phyloP scores from a whole-genome alignment of 2,888 invertebrate genomes.

The Syrphus vitripennis region DNA sequence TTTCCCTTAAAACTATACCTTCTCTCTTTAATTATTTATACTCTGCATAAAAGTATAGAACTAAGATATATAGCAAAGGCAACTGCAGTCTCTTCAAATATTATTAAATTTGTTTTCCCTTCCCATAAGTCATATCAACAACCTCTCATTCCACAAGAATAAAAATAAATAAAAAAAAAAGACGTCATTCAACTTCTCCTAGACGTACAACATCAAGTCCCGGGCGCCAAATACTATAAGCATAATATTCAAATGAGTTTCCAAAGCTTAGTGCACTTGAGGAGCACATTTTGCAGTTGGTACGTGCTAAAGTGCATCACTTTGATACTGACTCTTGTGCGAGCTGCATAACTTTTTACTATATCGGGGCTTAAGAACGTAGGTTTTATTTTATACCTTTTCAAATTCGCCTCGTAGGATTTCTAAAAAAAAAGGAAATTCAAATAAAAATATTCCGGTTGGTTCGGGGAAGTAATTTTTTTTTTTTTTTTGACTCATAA shows the following conservation, averaged over 20 bases:
- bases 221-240: conserved; percentile 37
- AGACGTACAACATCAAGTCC: background rate
- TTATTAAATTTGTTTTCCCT: background rate
- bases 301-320: conserved; percentile 64
- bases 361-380: background rate
- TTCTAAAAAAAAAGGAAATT: background rate
- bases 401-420: background rate
- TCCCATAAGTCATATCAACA: background rate
- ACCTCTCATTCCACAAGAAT: background rate
- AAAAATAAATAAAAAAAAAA: background rate
- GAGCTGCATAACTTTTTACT: background rate
- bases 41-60: conserved; percentile 22
- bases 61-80: conserved; percentile 13
- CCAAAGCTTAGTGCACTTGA: conserved; percentile 43
- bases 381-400: background rate
- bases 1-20: background rate
- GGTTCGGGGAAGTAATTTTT: background rate
- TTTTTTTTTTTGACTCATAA: conserved; percentile 27
- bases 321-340: conserved; percentile 20
- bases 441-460: background rate
- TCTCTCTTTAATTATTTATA: conserved; percentile 53
- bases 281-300: conserved; percentile 64
- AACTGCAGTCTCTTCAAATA: conserved; percentile 55
- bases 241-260: conserved; percentile 59
- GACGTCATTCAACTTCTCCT: background rate